Percentiles rank a stretch among this genome's conserved stretches.
These are phyloP conservation scores for Phanerotoma sp. DNA, from an alignment of 2,888 invertebrate species.

Conservation along the genomic window DNA sequence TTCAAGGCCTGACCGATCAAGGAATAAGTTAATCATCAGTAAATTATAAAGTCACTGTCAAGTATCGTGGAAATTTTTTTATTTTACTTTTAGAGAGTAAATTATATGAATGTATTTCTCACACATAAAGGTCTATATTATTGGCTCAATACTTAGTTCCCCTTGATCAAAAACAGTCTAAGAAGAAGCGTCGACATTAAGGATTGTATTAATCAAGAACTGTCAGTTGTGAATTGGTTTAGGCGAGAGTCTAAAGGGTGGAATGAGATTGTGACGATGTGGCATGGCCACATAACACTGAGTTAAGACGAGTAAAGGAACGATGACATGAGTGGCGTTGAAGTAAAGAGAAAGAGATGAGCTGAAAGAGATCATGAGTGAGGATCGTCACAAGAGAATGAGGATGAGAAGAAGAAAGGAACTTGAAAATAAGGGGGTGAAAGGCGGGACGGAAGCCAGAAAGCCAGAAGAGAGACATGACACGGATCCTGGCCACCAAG, in stretches of 20 bases:
- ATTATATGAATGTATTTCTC: too few relatives aligned
- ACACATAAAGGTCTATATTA: too few relatives aligned
- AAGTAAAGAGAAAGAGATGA: slow-evolving; percentile 4
- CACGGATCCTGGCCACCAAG: slow-evolving; percentile 42
- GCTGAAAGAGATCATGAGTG: slow-evolving; percentile 13
- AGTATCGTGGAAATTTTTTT: too few relatives aligned
- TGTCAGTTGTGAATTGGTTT: slow-evolving; percentile 46
- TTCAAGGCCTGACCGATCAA: too few relatives aligned
- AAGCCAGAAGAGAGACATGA: slow-evolving; percentile 42
- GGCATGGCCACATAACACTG: slow-evolving; percentile 24
- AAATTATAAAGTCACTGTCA: too few relatives aligned
- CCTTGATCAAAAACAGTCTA: neutral
- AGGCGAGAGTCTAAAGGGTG: slow-evolving; percentile 15
- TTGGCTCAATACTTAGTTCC: too few relatives aligned
- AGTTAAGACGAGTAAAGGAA: slow-evolving; percentile 19
- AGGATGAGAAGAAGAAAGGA: slow-evolving; percentile 13
- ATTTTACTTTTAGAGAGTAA: too few relatives aligned
- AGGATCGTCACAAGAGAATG: slow-evolving; percentile 6
- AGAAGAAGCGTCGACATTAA: slow-evolving; percentile 40
- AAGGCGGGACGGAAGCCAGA: slow-evolving; percentile 24
- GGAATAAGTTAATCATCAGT: too few relatives aligned
- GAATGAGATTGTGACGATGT: slow-evolving; percentile 20
- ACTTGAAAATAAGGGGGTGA: slow-evolving; percentile 2
- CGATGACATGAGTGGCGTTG: slow-evolving; percentile 10
- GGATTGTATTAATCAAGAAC: slow-evolving; percentile 57